Conservation (phyloP, 30 jellyfish, hydroid and myxozoan species). For the Catostylus mosaicus region DNA sequence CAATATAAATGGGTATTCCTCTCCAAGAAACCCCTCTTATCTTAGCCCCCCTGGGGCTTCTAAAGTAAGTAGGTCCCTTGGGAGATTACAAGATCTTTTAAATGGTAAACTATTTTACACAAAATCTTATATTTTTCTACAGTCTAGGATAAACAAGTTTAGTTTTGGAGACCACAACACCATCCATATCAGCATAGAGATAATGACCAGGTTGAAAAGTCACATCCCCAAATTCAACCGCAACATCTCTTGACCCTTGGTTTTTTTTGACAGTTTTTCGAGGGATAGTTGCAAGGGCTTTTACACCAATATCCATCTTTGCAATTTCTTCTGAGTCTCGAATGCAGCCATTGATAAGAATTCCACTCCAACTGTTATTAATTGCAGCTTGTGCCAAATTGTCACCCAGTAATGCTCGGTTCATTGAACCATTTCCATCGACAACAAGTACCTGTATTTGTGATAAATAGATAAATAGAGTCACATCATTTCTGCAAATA, state of each 20-base stretch:
- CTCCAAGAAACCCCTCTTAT: too few species aligned
- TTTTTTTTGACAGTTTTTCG: conserved; percentile 55
- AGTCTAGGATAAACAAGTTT: conserved; percentile 43
- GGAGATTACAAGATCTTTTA: too few species aligned
- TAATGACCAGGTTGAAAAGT: conserved; percentile 58
- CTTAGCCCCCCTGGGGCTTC: too few species aligned
- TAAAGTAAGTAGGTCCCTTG: too few species aligned
- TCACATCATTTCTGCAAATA: too few species aligned
- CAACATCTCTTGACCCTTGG: conserved; percentile 66
- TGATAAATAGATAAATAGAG: too few species aligned
- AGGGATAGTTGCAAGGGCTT: conserved; percentile 74
- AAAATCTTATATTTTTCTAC: background rate
- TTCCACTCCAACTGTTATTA: conserved; percentile 76
- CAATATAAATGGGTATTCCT: too few species aligned
- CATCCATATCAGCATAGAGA: conserved; percentile 70
- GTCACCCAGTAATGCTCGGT: conserved; percentile 73
- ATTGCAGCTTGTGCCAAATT: conserved; percentile 72
- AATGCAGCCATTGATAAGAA: conserved; percentile 61
- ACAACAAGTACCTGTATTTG: too few species aligned
- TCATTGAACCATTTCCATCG: conserved; percentile 75
- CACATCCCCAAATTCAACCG: conserved; percentile 67
- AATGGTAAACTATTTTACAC: background rate
- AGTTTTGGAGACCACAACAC: conserved; percentile 54
- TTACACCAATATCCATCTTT: conserved; percentile 64
- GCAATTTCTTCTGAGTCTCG: conserved; percentile 55